Evolutionary conservation across 2,797 vertebrate genomes (phyloP).

Genomic region (Hemibagrus guttatus): DNA sequence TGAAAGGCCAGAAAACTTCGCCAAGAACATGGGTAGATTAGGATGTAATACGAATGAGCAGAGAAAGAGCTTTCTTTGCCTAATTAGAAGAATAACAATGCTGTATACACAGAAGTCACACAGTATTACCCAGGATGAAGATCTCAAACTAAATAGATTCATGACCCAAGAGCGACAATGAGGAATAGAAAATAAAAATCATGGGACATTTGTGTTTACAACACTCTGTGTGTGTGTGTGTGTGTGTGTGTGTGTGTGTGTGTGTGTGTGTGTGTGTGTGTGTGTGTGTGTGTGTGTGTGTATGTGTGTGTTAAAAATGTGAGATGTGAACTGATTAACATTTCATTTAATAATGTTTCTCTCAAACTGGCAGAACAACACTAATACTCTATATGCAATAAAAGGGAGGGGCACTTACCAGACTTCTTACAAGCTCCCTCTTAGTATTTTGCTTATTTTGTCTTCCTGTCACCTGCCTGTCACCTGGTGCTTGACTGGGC

Average conservation of each 20-base stretch:
- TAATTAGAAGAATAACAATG: slow-evolving; percentile 7
- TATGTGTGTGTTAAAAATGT: not conserved
- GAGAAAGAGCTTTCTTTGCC: not conserved
- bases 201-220: too few relatives aligned
- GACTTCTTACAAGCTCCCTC: too few relatives aligned
- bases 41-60: not conserved
- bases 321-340: not conserved
- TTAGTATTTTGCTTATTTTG: not conserved
- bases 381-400: not conserved
- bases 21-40: not conserved
- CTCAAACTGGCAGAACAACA: not conserved
- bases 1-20: not conserved
- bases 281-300: not conserved
- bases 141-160: not conserved
- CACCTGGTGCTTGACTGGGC: not conserved
- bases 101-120: not conserved
- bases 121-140: not conserved
- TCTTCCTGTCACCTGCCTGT: not conserved
- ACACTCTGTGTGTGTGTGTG: too few relatives aligned
- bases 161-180: not conserved
- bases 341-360: not conserved
- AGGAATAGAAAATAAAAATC: too few relatives aligned
- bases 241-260: too few relatives aligned
- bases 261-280: not conserved
- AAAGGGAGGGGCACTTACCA: not conserved